Evolutionary conservation across 2,888 invertebrate genomes (phyloP).

Genomic region (Calliphora vomitoria): DNA sequence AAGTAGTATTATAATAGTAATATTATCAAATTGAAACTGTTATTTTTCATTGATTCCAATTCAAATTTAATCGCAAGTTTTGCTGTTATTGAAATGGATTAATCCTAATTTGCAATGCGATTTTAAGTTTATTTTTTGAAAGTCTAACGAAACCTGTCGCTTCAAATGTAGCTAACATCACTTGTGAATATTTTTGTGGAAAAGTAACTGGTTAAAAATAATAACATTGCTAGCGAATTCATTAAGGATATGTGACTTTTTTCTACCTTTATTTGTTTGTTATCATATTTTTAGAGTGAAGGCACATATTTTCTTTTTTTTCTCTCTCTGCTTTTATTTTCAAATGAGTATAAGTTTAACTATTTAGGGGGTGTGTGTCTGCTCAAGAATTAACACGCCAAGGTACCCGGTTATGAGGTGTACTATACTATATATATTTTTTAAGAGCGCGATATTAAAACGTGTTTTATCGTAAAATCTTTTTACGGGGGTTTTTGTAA

Average conservation of each 20-base stretch:
- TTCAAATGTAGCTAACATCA: neutral
- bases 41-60: too few species aligned
- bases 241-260: slow-evolving; percentile 49
- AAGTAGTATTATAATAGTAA: too few species aligned
- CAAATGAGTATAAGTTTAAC: slow-evolving; percentile 37
- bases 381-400: slow-evolving; percentile 19
- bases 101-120: too few species aligned
- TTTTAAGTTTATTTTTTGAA: too few species aligned
- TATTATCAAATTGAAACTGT: too few species aligned
- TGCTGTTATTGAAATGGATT: too few species aligned
- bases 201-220: slow-evolving; percentile 21
- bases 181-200: neutral
- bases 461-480: slow-evolving; percentile 83
- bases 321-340: neutral
- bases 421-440: slow-evolving; percentile 47
- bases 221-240: slow-evolving; percentile 37
- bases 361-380: slow-evolving; percentile 18
- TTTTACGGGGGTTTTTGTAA: slow-evolving; percentile 55
- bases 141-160: too few species aligned
- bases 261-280: neutral
- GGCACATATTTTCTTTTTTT: neutral
- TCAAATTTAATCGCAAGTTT: too few species aligned
- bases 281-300: slow-evolving; percentile 23
- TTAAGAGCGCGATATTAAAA: slow-evolving; percentile 80
- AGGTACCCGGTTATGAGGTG: neutral